A percentile compares a stretch with the other conserved stretches of the same genome.
These are phyloP conservation scores for Drosophila tsacasi DNA, from an alignment of 1,140 invertebrate species.

Conservation along the genomic window DNA sequence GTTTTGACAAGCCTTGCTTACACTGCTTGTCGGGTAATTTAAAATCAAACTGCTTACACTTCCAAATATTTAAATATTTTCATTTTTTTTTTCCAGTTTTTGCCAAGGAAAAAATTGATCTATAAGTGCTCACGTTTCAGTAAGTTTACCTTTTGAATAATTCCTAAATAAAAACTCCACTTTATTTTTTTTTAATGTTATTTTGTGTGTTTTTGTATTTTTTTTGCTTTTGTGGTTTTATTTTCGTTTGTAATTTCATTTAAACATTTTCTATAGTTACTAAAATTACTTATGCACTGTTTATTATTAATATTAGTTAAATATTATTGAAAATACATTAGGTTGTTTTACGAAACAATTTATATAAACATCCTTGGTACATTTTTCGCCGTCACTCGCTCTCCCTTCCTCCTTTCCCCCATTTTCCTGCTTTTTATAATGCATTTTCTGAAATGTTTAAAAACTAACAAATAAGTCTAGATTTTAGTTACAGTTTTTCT, in stretches of 20 bases:
- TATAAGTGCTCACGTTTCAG: not conserved
- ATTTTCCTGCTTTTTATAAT: conserved; percentile 46
- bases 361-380: conserved; percentile 83
- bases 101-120: not conserved
- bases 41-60: not conserved
- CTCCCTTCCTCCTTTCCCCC: not conserved
- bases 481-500: conserved; percentile 80
- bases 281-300: conserved; percentile 85
- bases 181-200: not conserved
- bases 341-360: conserved; percentile 82
- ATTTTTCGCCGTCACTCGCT: conserved; percentile 51
- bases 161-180: not conserved
- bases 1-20: not conserved
- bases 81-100: too few species aligned
- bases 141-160: not conserved
- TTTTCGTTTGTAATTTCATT: conserved; percentile 84
- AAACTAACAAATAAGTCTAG: conserved; percentile 83
- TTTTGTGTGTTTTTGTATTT: conserved; percentile 21
- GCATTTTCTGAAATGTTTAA: conserved; percentile 66
- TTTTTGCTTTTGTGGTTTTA: conserved; percentile 63
- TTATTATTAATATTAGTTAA: conserved; percentile 83
- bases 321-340: conserved; percentile 84
- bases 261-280: conserved; percentile 85
- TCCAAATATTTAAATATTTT: not conserved
- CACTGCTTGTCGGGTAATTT: not conserved